A percentile compares a stretch with the other conserved stretches of the same genome.
phyloP scores from a whole-genome alignment of 2,113 vertebrate genomes.

The Macquaria ambigua region DNA sequence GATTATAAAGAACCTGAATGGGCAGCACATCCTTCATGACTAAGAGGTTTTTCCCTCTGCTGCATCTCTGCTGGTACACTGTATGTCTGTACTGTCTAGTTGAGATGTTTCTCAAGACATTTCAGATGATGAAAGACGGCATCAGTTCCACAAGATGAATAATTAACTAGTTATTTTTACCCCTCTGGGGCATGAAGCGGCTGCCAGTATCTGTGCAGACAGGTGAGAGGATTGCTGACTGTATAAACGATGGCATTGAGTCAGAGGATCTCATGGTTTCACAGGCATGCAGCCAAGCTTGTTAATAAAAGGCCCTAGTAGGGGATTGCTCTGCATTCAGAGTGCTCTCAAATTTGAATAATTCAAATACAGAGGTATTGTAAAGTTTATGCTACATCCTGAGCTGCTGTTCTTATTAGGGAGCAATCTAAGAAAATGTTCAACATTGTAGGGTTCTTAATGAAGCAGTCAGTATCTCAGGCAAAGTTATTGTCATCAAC shows the following conservation, averaged over 20 bases:
- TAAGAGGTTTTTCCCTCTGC: constrained; percentile 1
- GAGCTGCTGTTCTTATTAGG: constrained; percentile 27
- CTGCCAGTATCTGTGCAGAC: constrained; percentile 73
- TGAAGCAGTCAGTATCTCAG: constrained; percentile 18
- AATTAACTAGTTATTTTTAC: constrained; percentile 76
- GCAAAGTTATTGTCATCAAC: constrained; percentile 9
- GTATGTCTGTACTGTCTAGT: constrained; percentile 37
- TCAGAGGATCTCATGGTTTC: constrained; percentile 72
- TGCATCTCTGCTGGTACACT: constrained; percentile 16
- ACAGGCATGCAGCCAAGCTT: constrained; percentile 75
- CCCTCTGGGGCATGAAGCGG: constrained; percentile 60
- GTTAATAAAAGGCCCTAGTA: constrained; percentile 65
- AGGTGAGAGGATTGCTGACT: constrained; percentile 82
- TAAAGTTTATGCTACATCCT: constrained; percentile 45
- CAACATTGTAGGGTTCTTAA: not conserved
- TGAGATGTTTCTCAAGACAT: constrained; percentile 72
- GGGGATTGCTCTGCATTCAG: constrained; percentile 62
- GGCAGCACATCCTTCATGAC: constrained; percentile 16
- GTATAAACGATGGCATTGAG: constrained; percentile 78
- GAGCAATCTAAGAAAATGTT: not conserved
- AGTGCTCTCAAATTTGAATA: constrained; percentile 62
- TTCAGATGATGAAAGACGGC: constrained; percentile 72
- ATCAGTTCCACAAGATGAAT: constrained; percentile 77
- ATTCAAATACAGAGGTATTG: constrained; percentile 61
- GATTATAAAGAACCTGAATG: constrained; percentile 39